Conservation (phyloP, 2,888 invertebrate genomes). For the Urechis unicinctus region DNA sequence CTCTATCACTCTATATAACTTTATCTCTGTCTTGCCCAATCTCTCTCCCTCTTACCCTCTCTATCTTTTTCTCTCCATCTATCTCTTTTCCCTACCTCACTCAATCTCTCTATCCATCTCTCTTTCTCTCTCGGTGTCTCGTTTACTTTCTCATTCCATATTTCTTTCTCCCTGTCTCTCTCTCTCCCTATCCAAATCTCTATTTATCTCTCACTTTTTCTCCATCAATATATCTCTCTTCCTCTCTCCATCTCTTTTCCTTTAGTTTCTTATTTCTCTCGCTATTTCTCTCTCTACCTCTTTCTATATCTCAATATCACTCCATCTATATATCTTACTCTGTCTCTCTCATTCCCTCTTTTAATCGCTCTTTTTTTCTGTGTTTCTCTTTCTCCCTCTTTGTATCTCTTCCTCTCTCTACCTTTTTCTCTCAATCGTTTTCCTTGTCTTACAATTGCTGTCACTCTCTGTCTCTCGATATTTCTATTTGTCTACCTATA, state of each 20-base stretch:
- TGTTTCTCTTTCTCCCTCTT: neutral
- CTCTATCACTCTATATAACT: neutral
- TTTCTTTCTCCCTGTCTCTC: neutral
- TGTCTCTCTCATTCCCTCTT: neutral
- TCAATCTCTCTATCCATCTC: neutral
- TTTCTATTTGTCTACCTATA: too few species aligned
- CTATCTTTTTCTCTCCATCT: neutral
- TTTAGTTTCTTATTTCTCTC: neutral
- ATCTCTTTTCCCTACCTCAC: neutral
- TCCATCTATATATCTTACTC: neutral
- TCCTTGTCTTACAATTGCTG: too few species aligned
- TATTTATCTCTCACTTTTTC: too few species aligned
- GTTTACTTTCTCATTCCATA: neutral
- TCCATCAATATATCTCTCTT: neutral
- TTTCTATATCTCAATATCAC: neutral
- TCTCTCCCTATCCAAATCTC: too few species aligned
- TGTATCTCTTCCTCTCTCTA: neutral
- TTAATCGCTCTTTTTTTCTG: neutral
- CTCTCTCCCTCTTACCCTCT: neutral
- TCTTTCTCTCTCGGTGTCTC: neutral
- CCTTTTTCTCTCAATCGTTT: neutral
- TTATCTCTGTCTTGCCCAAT: neutral
- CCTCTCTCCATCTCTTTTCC: neutral
- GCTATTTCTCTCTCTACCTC: neutral
- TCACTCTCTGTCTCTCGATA: too few species aligned